Evolutionary conservation across 2,113 vertebrate genomes (phyloP), one percentile per base, ranked within the genome.

Genomic region (Xiphophorus hellerii): DNA sequence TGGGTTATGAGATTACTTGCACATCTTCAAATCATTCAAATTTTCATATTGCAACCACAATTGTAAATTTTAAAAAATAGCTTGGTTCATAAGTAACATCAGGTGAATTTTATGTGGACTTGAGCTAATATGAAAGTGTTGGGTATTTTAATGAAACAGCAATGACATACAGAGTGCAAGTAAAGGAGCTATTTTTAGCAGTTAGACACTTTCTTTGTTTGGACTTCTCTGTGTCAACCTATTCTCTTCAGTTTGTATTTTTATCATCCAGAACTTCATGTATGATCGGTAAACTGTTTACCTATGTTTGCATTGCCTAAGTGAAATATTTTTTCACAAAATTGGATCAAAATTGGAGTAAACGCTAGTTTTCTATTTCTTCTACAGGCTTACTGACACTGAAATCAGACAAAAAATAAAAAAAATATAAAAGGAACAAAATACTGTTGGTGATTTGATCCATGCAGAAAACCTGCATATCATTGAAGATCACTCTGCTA

Each of bases 271-370:
- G 66, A 60, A 12, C 17, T 66, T 12, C 35, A 54, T 39, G 15
- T 44, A 12, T 78, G 77, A 64, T 66, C 74, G 39, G 63, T 62
- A 33, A 42, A 78, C 73, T 62, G 30, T 85, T 84, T 76, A 79
- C 29, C 69, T 66, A 64, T 33, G 29, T 65, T 77, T 71, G 7
- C 72, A 75, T 72, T 48, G 29, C 14, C 62, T 63, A 64, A 33
- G 65, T 73, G 33, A 77, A 73, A 64, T 54, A 33, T 48, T 69
- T 44, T 68, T 54, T 54, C 22, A 54, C 51, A 54, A 14, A 54
- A 54, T 64, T 74, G 33, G 31, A 78, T 33, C 71, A 73, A 78
- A 80, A 64, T 51, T 78, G 39, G 27, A 31, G 60, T 66, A 62
- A 80, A 67, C 25, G 71, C 66, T 80, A 51, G 39, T 63, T 71